A percentile compares a stretch with the other conserved stretches of the same genome.
Evolutionary conservation across 2,888 invertebrate genomes (phyloP).

Genomic region (Teinopalpus imperialis): DNA sequence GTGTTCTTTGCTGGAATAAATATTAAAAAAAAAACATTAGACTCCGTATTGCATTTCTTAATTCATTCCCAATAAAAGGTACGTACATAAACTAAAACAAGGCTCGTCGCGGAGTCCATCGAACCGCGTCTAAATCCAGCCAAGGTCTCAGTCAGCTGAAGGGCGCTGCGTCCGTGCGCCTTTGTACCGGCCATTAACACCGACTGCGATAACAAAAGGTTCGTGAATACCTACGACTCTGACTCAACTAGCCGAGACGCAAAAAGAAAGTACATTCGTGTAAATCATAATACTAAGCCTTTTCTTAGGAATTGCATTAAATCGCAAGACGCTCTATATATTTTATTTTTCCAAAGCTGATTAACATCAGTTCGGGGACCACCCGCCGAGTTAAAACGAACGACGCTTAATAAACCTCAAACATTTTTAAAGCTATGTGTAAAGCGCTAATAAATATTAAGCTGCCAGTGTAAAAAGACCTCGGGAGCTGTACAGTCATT

Average conservation of each 20-base stretch:
- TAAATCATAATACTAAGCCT: slow-evolving; percentile 10
- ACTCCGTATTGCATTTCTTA: not conserved
- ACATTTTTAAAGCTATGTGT: slow-evolving; percentile 47
- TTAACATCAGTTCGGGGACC: slow-evolving; percentile 47
- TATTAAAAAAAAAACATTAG: not conserved
- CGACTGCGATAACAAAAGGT: slow-evolving; percentile 73
- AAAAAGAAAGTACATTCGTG: slow-evolving; percentile 20
- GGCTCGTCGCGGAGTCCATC: slow-evolving; percentile 63
- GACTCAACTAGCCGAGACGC: slow-evolving; percentile 48
- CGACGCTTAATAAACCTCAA: slow-evolving; percentile 36
- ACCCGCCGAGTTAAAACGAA: slow-evolving; percentile 52
- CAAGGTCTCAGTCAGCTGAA: slow-evolving; percentile 76
- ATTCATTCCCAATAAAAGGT: slow-evolving; percentile 36
- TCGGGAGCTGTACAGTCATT: slow-evolving; percentile 23
- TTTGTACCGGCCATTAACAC: slow-evolving; percentile 73
- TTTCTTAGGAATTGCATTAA: slow-evolving; percentile 21
- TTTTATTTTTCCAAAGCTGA: slow-evolving; percentile 37
- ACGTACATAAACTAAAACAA: slow-evolving; percentile 65
- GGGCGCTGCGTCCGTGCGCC: slow-evolving; percentile 68
- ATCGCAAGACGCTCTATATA: slow-evolving; percentile 35
- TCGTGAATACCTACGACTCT: slow-evolving; percentile 55
- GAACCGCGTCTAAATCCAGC: slow-evolving; percentile 78
- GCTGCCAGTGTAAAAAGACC: slow-evolving; percentile 43
- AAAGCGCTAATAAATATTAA: slow-evolving; percentile 45
- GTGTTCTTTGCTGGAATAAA: too few species aligned